phyloP scores from a whole-genome alignment of 2,888 invertebrate species.

The Gasteruption jaculator region DNA sequence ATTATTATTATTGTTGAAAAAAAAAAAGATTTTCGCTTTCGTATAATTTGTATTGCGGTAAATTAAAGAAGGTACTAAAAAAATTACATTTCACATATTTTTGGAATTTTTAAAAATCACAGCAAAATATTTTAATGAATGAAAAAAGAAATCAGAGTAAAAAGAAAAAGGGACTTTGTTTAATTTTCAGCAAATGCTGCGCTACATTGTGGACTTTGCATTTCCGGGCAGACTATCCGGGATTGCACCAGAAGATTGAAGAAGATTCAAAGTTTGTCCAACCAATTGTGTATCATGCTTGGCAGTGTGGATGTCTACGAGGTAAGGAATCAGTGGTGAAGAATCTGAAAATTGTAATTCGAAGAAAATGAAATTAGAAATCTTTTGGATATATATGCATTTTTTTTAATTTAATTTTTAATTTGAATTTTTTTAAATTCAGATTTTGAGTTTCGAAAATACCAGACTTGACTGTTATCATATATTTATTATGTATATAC shows the following conservation, averaged over 20 bases:
- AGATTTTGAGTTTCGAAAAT: neutral
- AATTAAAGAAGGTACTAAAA: too few relatives aligned
- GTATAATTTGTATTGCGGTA: too few relatives aligned
- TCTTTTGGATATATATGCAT: too few relatives aligned
- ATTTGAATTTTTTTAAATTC: neutral
- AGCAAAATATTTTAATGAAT: too few relatives aligned
- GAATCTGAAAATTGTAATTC: too few relatives aligned
- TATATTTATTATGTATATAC: neutral
- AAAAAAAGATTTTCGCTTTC: too few relatives aligned
- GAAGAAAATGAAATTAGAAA: too few relatives aligned
- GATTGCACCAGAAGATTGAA: constrained; percentile 27
- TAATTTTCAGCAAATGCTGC: constrained; percentile 31
- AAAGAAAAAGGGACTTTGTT: too few relatives aligned
- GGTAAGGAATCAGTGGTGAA: constrained; percentile 25
- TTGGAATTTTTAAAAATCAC: too few relatives aligned
- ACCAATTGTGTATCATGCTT: constrained; percentile 33
- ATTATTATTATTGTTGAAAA: too few relatives aligned
- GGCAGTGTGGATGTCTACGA: constrained; percentile 38
- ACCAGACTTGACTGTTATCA: constrained; percentile 1
- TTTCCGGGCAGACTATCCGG: constrained; percentile 36
- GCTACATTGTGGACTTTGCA: constrained; percentile 33
- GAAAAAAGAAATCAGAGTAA: too few relatives aligned
- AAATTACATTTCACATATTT: too few relatives aligned
- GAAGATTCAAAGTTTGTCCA: constrained; percentile 28
- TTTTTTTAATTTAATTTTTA: neutral